Evolutionary conservation across 2,797 vertebrate species (phyloP).

Genomic region (Pogoniulus pusillus): DNA sequence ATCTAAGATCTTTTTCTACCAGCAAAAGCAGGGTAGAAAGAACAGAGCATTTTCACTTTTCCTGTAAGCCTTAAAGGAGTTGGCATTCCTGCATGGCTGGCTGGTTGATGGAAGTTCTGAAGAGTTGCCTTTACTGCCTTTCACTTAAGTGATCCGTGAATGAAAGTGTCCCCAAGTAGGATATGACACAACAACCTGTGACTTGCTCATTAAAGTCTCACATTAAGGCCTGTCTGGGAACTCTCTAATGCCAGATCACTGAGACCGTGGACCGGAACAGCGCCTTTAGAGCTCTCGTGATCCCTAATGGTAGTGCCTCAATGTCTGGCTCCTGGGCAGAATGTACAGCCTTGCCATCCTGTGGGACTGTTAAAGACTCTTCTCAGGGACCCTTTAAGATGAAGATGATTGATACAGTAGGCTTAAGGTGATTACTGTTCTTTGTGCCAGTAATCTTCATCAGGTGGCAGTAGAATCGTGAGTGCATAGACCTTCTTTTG

Average conservation of each 20-base stretch:
- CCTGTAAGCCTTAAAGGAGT: neutral
- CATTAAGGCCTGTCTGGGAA: constrained; percentile 28
- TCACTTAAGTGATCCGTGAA: constrained; percentile 30
- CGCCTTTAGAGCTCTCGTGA: neutral
- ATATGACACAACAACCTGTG: constrained; percentile 1
- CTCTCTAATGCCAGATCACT: constrained; percentile 10
- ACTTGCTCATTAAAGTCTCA: neutral
- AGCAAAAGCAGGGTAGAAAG: neutral
- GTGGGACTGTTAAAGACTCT: constrained; percentile 38
- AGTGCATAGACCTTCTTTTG: neutral
- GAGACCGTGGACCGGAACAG: constrained; percentile 3
- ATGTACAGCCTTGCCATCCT: neutral
- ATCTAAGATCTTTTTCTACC: neutral
- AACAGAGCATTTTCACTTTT: neutral
- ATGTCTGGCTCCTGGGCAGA: constrained; percentile 22
- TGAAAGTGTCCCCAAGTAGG: constrained; percentile 7
- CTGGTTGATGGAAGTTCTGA: neutral
- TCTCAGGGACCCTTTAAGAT: constrained; percentile 33
- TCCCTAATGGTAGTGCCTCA: constrained; percentile 1
- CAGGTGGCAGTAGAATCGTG: neutral
- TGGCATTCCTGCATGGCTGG: neutral
- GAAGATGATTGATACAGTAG: constrained; percentile 34
- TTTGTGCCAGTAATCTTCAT: constrained; percentile 33
- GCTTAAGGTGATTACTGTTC: constrained; percentile 22
- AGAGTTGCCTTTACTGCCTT: constrained; percentile 5